Evolutionary conservation across 2,113 vertebrate genomes (phyloP).

Genomic region (Anas platyrhynchos): DNA sequence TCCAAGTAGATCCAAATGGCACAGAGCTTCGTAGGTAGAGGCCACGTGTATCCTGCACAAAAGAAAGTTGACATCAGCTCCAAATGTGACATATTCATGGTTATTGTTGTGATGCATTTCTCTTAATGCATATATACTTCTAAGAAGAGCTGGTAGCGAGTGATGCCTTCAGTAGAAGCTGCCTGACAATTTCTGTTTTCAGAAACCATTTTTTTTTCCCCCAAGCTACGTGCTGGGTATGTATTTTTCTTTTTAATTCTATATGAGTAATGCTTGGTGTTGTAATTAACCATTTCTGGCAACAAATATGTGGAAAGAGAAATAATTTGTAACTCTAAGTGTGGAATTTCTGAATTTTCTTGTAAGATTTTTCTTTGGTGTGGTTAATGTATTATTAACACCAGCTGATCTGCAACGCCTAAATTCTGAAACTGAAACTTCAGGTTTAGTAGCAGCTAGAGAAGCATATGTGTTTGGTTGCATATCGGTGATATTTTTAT

Average conservation of each 20-base stretch:
- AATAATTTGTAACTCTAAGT: neutral
- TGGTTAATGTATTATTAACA: neutral
- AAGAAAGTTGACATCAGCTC: neutral
- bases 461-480: neutral
- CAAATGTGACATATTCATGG: neutral
- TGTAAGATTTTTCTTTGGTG: neutral
- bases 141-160: neutral
- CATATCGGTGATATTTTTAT: neutral
- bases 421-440: neutral
- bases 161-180: neutral
- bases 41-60: conserved; percentile 88
- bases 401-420: neutral
- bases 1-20: conserved; percentile 97
- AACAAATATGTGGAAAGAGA: neutral
- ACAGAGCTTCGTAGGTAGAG: conserved; percentile 88
- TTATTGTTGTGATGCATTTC: neutral
- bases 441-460: neutral
- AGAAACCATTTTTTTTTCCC: neutral
- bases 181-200: neutral
- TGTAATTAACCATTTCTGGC: conserved; percentile 1
- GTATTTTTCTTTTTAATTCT: neutral
- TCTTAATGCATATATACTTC: neutral
- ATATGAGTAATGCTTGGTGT: neutral
- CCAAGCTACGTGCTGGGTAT: neutral
- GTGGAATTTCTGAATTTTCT: neutral